A percentile compares a stretch with the other conserved stretches of the same genome.
Evolutionary conservation across 2,888 invertebrate genomes (phyloP).

Genomic region (Cartodere bifasciata): DNA sequence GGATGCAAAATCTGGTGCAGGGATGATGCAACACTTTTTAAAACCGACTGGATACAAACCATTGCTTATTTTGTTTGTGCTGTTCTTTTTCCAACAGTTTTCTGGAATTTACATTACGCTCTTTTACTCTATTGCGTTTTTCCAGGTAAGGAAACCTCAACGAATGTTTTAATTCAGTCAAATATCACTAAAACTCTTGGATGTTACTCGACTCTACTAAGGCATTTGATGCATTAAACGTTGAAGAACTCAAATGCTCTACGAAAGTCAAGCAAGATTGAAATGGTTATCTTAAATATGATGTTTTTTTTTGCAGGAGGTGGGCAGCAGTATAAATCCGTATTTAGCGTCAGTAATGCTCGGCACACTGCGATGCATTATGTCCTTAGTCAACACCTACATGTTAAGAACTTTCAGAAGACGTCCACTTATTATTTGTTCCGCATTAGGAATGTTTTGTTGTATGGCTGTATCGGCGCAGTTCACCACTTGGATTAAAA

Average conservation of each 20-base stretch:
- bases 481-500: conserved; percentile 37
- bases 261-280: too few species aligned
- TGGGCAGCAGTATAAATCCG: conserved; percentile 38
- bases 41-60: conserved; percentile 48
- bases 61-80: conserved; percentile 38
- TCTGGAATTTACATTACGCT: conserved; percentile 48
- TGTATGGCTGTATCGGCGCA: conserved; percentile 45
- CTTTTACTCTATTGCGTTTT: conserved; percentile 47
- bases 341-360: conserved; percentile 44
- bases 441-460: conserved; percentile 41
- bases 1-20: conserved; percentile 28
- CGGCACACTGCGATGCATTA: conserved; percentile 41
- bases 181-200: too few species aligned
- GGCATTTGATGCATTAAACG: too few species aligned
- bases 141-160: conserved; percentile 41
- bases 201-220: too few species aligned
- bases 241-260: too few species aligned
- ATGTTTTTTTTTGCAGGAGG: conserved; percentile 32
- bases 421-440: conserved; percentile 39
- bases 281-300: too few species aligned
- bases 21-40: conserved; percentile 35
- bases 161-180: too few species aligned
- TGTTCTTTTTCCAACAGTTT: conserved; percentile 47
- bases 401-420: conserved; percentile 40
- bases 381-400: conserved; percentile 45